Evolutionary conservation across 2,888 invertebrate species (phyloP).

Genomic region (Terebella lapidaria): DNA sequence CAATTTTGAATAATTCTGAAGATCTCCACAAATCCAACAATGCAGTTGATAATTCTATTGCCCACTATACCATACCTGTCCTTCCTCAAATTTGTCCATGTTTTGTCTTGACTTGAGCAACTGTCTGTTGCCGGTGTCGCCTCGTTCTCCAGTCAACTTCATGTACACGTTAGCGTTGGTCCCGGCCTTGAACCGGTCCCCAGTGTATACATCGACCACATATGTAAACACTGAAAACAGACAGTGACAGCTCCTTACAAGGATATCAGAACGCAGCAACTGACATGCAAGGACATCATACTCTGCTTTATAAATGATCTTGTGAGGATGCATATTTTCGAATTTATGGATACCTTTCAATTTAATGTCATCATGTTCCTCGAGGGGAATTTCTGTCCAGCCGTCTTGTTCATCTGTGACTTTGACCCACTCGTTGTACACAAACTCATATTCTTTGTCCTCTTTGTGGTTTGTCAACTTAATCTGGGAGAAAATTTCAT

Average conservation of each 20-base stretch:
- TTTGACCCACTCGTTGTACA: no score
- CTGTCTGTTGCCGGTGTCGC: constrained; percentile 37
- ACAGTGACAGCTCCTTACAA: no score
- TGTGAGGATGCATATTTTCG: no score
- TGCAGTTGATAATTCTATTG: no score
- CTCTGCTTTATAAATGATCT: no score
- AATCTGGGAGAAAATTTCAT: no score
- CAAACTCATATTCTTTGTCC: no score
- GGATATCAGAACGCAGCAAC: no score
- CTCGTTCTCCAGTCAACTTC: constrained; percentile 40
- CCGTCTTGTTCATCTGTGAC: background rate
- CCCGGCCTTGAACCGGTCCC: constrained; percentile 34
- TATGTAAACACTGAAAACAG: constrained; percentile 25
- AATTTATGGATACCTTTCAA: background rate
- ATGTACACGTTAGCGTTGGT: constrained; percentile 36
- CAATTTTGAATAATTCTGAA: no score
- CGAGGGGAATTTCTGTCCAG: background rate
- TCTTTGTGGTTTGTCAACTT: no score
- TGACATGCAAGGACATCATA: no score
- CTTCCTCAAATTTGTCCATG: constrained; percentile 33
- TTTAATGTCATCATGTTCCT: background rate
- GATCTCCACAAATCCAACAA: no score
- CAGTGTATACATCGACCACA: constrained; percentile 42
- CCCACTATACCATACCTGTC: constrained; percentile 24
- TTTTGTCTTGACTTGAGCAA: constrained; percentile 22